Evolutionary conservation across 2,113 vertebrate genomes (phyloP).

Genomic region (Tetraodon nigroviridis): DNA sequence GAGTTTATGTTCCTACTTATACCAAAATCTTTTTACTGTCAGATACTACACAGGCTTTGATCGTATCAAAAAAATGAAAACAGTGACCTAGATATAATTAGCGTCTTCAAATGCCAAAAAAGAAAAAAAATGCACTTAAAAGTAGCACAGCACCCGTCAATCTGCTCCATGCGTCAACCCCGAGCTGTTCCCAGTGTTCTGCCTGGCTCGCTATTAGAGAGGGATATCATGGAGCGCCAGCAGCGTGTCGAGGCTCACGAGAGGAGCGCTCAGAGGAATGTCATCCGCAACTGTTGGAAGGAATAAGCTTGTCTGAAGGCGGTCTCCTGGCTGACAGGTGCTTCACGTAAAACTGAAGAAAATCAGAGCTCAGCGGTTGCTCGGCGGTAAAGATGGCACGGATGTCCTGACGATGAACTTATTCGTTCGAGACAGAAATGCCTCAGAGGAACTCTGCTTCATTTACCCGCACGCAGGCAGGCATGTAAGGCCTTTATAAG

Average conservation of each 20-base stretch:
- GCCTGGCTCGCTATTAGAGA: constrained; percentile 29
- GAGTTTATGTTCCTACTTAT: constrained; percentile 17
- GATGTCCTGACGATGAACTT: constrained; percentile 3
- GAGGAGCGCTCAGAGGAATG: constrained; percentile 22
- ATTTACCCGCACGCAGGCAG: constrained; percentile 28
- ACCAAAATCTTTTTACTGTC: constrained; percentile 17
- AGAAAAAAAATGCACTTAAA: constrained; percentile 30
- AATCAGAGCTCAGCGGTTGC: neutral
- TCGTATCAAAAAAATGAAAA: constrained; percentile 28
- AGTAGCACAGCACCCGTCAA: constrained; percentile 39
- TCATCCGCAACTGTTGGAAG: constrained; percentile 43
- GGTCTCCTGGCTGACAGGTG: constrained; percentile 44
- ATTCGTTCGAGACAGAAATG: too few relatives aligned
- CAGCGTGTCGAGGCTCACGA: constrained; percentile 28
- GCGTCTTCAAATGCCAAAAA: constrained; percentile 46
- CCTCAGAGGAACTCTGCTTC: constrained; percentile 11
- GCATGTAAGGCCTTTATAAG: constrained; percentile 15
- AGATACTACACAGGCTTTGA: constrained; percentile 35
- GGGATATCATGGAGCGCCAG: constrained; percentile 28
- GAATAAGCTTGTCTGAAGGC: constrained; percentile 52
- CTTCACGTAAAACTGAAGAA: constrained; percentile 36
- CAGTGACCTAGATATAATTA: constrained; percentile 67
- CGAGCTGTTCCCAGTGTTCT: constrained; percentile 32
- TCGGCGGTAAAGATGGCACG: constrained; percentile 10
- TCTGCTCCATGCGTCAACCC: constrained; percentile 32